Conservation (phyloP, 2,888 invertebrate genomes). For the Metopia argyrocephala region DNA sequence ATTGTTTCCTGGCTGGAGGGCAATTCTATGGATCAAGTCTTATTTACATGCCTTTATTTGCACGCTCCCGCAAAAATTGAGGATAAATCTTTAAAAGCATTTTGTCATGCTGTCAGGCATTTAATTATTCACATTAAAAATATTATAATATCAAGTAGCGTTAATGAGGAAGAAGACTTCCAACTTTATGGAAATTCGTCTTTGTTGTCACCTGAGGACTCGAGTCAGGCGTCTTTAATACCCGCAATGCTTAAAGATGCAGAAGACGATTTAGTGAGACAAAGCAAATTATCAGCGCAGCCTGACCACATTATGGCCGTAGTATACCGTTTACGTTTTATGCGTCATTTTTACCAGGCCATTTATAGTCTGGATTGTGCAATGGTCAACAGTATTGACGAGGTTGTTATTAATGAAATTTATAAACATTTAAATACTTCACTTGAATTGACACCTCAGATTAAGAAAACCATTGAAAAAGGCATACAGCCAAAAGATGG, state of each 20-base stretch:
- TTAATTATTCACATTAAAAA: conserved; percentile 93
- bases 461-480: conserved; percentile 86
- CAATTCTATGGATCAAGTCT: conserved; percentile 96
- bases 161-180: conserved; percentile 97
- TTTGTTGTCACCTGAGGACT: conserved; percentile 85
- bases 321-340: conserved; percentile 90
- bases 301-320: conserved; percentile 84
- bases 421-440: conserved; percentile 89
- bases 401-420: conserved; percentile 84
- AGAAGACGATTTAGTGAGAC: conserved; percentile 92
- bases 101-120: conserved; percentile 92
- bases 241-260: conserved; percentile 89
- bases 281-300: conserved; percentile 79
- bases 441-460: conserved; percentile 88
- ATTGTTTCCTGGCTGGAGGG: conserved; percentile 99
- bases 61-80: conserved; percentile 92
- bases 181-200: conserved; percentile 94
- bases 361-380: conserved; percentile 78
- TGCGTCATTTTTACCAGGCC: conserved; percentile 91
- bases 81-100: conserved; percentile 90
- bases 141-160: conserved; percentile 90
- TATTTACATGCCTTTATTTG: conserved; percentile 96
- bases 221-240: conserved; percentile 87
- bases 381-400: conserved; percentile 79
- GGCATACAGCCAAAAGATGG: conserved; percentile 84